These are phyloP conservation scores for Lucinisca nassula DNA, from an alignment of 2,888 invertebrate species.

Conservation along the genomic window DNA sequence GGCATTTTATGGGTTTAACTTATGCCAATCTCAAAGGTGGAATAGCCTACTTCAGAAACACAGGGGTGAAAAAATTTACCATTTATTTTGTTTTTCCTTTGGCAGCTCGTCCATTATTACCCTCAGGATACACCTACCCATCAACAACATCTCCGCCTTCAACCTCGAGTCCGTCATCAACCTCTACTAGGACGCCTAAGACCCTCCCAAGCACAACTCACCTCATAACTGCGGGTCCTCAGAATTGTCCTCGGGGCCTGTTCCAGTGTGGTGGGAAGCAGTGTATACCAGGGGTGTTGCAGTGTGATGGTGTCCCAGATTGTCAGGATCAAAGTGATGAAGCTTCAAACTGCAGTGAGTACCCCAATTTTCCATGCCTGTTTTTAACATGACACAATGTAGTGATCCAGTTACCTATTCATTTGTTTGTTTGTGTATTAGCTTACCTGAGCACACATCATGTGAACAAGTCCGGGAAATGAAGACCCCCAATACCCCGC, in stretches of 20 bases:
- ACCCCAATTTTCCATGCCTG: too few relatives aligned
- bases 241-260: conserved; percentile 69
- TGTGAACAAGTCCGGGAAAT: too few relatives aligned
- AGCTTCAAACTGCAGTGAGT: conserved; percentile 47
- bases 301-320: conserved; percentile 79
- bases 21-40: too few relatives aligned
- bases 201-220: conserved; percentile 21
- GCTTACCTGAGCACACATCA: too few relatives aligned
- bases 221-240: conserved; percentile 31
- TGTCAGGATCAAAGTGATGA: conserved; percentile 79
- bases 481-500: too few relatives aligned
- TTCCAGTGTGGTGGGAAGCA: conserved; percentile 70
- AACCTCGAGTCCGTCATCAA: conserved; percentile 18
- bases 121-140: conserved; percentile 29
- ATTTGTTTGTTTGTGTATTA: too few relatives aligned
- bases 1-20: too few relatives aligned
- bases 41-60: too few relatives aligned
- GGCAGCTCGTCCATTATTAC: conserved; percentile 19
- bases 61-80: too few relatives aligned
- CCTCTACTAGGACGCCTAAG: not conserved
- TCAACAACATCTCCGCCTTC: conserved; percentile 12
- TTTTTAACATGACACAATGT: too few relatives aligned
- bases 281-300: conserved; percentile 75
- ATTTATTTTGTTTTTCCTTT: too few relatives aligned
- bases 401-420: too few relatives aligned